Base-by-base conservation (phyloP, 2,797 vertebrate genomes). In the Lutjanus argentimaculatus region DNA sequence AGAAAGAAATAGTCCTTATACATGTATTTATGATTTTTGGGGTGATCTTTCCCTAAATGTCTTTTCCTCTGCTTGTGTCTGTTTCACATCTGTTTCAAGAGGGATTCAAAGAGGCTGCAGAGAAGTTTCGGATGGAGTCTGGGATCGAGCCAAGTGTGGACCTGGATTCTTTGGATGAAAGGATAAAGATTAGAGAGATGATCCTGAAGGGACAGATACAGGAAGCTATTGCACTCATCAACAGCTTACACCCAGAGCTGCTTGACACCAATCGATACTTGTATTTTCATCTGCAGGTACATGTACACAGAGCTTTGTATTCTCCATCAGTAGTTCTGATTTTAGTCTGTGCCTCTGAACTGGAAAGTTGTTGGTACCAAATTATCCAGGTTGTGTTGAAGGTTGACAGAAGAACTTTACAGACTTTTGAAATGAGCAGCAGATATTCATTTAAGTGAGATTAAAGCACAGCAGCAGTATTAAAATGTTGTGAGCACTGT, bases 101-200 rank as follows among this genome's bases (percentile, higher is more conserved):
- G 95, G 98, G 98, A 4, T 99, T 99, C 91, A 99, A 99, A 90
- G 98, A 99, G 91, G 98, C 98, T 16, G 98, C 98, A 0, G 98
- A 99, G 92, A 99, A 99, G 83, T 99, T 99, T 90, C 96, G 98
- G 2, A 96, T 99, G 97, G 98, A 99, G 90, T 99, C 98, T 13
- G 98, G 98, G 62, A 99, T 99, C 17, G 98, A 99, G 79, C 98
- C 98, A 0, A 99, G 97, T 1, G 97, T 99, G 91, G 98, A 99
- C 89, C 95, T 99, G 87, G 98, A 99, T 90, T 99, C 97, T 7
- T 94, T 99, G 14, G 98, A 99, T 71, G 97, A 99, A 88, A 95
- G 98, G 85, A 99, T 99, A 96, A 99, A 98, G 88, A 99, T 99
- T 51, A 95, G 98, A 8, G 98, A 99, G 93, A 98, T 99, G 98